phyloP scores from a whole-genome alignment of 37 sponge, comb jelly and placozoan genomes.

The Halichondria panicea region DNA sequence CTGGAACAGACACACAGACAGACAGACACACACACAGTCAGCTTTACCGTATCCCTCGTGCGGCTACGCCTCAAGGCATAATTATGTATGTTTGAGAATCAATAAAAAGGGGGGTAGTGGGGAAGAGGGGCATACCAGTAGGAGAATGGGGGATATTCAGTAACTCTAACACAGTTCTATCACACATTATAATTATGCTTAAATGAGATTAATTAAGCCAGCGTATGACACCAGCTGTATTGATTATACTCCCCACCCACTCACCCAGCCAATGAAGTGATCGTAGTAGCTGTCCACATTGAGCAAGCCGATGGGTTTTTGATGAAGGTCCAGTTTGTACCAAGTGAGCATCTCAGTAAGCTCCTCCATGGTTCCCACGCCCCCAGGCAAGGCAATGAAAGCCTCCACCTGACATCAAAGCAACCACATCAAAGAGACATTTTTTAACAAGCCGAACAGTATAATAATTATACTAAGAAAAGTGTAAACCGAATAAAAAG shows the following conservation, averaged over 20 bases:
- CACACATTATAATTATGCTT: neutral
- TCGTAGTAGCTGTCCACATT: conserved; percentile 56
- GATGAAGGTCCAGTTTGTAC: conserved; percentile 45
- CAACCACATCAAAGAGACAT: neutral
- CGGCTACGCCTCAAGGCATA: too few species aligned
- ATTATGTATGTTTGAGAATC: too few species aligned
- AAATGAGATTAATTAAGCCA: neutral
- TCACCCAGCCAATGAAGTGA: conserved; percentile 55
- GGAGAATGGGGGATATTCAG: too few species aligned
- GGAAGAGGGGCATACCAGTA: too few species aligned
- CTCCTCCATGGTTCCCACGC: conserved; percentile 74
- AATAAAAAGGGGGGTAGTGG: too few species aligned
- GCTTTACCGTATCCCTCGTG: too few species aligned
- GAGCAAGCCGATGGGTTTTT: conserved; percentile 46
- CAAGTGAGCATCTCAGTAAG: conserved; percentile 60
- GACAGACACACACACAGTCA: too few species aligned
- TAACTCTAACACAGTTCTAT: too few species aligned
- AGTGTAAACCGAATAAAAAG: neutral
- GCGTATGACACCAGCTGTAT: neutral
- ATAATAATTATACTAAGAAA: neutral
- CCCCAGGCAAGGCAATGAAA: conserved; percentile 70
- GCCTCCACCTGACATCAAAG: conserved; percentile 25
- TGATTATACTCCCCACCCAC: neutral
- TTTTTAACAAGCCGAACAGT: neutral
- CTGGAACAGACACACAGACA: too few species aligned